Evolutionary conservation across 2,113 vertebrate species (phyloP).

Genomic region (Porphyrio hochstetteri): DNA sequence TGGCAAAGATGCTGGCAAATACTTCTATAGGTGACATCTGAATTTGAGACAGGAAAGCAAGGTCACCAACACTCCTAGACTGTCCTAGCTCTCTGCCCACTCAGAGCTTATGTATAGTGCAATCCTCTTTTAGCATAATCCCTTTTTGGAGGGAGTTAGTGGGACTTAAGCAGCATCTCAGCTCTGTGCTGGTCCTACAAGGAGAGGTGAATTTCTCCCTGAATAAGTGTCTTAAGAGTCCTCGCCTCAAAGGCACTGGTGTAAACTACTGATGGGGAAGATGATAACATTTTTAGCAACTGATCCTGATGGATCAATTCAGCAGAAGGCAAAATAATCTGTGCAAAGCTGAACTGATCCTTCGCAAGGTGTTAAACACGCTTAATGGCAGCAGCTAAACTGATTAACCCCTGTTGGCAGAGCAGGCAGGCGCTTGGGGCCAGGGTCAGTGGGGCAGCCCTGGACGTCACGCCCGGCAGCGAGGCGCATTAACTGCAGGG

Average conservation of each 20-base stretch:
- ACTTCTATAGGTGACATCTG: neutral
- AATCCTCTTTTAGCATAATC: constrained; percentile 59
- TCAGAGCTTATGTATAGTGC: constrained; percentile 45
- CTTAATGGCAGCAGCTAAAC: constrained; percentile 39
- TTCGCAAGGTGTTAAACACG: constrained; percentile 38
- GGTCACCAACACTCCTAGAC: neutral
- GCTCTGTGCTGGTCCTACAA: constrained; percentile 13
- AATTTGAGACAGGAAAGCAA: constrained; percentile 2
- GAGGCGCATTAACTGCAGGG: neutral
- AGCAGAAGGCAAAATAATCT: constrained; percentile 61
- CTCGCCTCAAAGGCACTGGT: constrained; percentile 55
- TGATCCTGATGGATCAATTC: constrained; percentile 60
- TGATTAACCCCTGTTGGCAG: constrained; percentile 4
- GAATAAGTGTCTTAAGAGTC: constrained; percentile 65
- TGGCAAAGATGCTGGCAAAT: neutral
- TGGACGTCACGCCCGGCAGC: neutral
- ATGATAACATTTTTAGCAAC: constrained; percentile 66
- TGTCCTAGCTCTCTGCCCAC: constrained; percentile 42
- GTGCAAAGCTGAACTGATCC: constrained; percentile 67
- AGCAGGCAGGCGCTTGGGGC: neutral
- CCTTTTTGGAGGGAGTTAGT: constrained; percentile 26
- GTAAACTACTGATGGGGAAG: constrained; percentile 40
- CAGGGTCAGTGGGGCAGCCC: neutral
- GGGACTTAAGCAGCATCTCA: constrained; percentile 13
- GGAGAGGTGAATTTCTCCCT: constrained; percentile 63